Base-by-base conservation (phyloP, 1,140 invertebrate species). In the Lordiphosa mommai region DNA sequence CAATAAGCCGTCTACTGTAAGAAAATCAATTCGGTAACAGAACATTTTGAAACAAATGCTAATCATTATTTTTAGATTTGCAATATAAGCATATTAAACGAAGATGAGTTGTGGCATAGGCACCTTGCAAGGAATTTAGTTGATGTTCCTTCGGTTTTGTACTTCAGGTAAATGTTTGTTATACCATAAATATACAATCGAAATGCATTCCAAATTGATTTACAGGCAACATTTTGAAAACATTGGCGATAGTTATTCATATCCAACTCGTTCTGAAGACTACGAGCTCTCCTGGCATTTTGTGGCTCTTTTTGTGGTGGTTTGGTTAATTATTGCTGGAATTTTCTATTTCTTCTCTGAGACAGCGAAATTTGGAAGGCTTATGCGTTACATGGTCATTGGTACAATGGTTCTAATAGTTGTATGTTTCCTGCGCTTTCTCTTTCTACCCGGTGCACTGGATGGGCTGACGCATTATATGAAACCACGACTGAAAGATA, bases 391-490 rank as follows among this genome's bases (percentile, higher is more conserved):
- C 7, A 34, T 79, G 59, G 61, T 88, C 0, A 27, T 64, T 10
- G 33, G 37, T 0, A 47, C 69, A 0, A 5, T 86, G n/a, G 20
- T 1, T 0, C 37, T 88, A 0, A 12, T 88, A 8, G 0, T 46
- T 0, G 6, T 85, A 0, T 86, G 73, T 29, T 30, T 86, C 1
- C 17, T 61, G 8, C 59, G 86, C 0, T 85, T 88, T 4, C 6
- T 72, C 0, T 80, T 84, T 29, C 30, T 97, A 43, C 93, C 94
- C 0, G 96, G 95, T 9, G 93, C 95, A 10, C 89, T 91, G 27
- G 90, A 93, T 48, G 95, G 95, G 6, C 93, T 97, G 36, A 74
- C 90, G 1, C 95, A 94, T 88, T 98, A 94, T 85, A 91, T 97
- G 29, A 91, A 91, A 12, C 96, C 96, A 0, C 34, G 9, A 1